Base-by-base conservation (phyloP, 2,797 vertebrate species). In the Mormyrus proboscirostris region DNA sequence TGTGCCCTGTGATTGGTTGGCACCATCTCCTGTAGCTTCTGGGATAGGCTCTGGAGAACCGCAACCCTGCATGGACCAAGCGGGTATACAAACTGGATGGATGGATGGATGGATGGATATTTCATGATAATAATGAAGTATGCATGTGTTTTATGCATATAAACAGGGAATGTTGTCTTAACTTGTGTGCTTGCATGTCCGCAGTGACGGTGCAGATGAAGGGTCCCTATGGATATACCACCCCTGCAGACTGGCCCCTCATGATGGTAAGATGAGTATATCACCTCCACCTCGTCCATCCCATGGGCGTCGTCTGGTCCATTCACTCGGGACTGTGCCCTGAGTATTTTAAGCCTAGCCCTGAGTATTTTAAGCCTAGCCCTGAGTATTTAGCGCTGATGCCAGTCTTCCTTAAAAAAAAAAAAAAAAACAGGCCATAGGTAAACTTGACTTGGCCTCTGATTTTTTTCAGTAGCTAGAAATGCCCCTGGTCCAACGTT, bases 191-290 rank as follows among this genome's bases (percentile, higher is more conserved):
- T 91, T 38, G 49, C 89, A 29, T 90, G 50, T 91, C 82, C 88
- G 90, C 93, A 98, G 97, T 98, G 96, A 97, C 94, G 86, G 96
- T 99, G 90, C 97, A 98, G 95, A 96, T 98, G 95, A 98, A 96
- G 91, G 97, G 98, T 79, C 97, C 97, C 0, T 97, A 97, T 92
- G 97, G 98, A 85, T 99, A 97, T 91, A 97, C 98, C 29, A 98
- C 98, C 0, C 97, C 98, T 89, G 97, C 97, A 91, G 98, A 99
- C 92, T 98, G 98, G 94, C 98, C 98, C 25, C 94, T 97, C 84
- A 98, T 99, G 98, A 98, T 97, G 95, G 98, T 99, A 93, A 96
- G 96, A 96, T 91, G 87, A 53, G 5, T n/a, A 41, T 19, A n/a
- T 55, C 84, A 1, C 69, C 69, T 19, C 69, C 25, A n/a, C 55